phyloP scores from a whole-genome alignment of 1,140 invertebrate genomes.

The Tetramorium alpestre region DNA sequence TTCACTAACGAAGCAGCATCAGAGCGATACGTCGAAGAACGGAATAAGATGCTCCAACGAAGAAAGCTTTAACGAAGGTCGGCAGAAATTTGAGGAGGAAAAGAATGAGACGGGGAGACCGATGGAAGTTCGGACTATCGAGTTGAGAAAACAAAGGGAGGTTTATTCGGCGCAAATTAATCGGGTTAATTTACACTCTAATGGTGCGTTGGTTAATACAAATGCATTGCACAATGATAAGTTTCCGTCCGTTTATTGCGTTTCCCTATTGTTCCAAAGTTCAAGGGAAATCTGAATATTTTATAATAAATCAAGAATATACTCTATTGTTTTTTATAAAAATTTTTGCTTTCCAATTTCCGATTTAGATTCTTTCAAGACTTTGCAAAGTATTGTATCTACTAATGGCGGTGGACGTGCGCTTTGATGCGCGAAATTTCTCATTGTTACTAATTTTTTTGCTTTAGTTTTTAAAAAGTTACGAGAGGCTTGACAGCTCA shows the following conservation, averaged over 20 bases:
- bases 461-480: too few relatives aligned
- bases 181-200: slow-evolving; percentile 68
- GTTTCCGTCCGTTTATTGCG: slow-evolving; percentile 1
- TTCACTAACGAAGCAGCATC: slow-evolving; percentile 72
- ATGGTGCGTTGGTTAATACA: slow-evolving; percentile 31
- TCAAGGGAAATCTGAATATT: slow-evolving; percentile 7
- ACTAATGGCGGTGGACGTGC: too few relatives aligned
- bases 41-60: slow-evolving; percentile 59
- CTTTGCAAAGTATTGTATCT: slow-evolving; percentile 14
- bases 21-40: slow-evolving; percentile 61
- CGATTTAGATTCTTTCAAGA: background rate
- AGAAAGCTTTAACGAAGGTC: slow-evolving; percentile 30
- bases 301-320: slow-evolving; percentile 12
- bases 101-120: slow-evolving; percentile 41
- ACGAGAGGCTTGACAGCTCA: too few relatives aligned
- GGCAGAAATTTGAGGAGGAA: slow-evolving; percentile 18
- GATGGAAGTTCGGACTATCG: slow-evolving; percentile 50
- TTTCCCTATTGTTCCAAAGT: slow-evolving; percentile 46
- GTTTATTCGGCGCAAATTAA: slow-evolving; percentile 65
- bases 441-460: too few relatives aligned
- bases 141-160: slow-evolving; percentile 60
- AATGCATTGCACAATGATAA: slow-evolving; percentile 30
- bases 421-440: too few relatives aligned
- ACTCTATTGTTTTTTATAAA: background rate
- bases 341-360: background rate